Evolutionary conservation across 1,140 invertebrate genomes (phyloP).

Genomic region (Halotydeus destructor): DNA sequence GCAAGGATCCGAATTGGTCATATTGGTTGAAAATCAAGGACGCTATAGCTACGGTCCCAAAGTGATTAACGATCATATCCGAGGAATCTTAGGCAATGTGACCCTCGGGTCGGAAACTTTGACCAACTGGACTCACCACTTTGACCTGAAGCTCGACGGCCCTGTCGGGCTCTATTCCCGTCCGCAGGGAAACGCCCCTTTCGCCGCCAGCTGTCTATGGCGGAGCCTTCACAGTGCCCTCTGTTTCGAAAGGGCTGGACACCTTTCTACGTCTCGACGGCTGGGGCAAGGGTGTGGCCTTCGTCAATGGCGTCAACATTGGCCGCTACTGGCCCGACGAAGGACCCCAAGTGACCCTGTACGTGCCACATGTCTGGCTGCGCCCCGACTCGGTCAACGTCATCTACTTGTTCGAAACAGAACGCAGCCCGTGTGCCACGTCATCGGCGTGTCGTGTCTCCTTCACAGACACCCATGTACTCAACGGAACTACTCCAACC

Average conservation of each 20-base stretch:
- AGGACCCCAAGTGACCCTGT: slow-evolving; percentile 35
- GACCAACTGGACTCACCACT: slow-evolving; percentile 6
- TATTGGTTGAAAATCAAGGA: slow-evolving; percentile 64
- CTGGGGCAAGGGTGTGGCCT: slow-evolving; percentile 29
- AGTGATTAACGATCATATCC: slow-evolving; percentile 28
- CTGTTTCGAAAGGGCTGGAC: slow-evolving; percentile 6
- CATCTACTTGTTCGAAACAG: too few species aligned
- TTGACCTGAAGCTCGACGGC: not conserved
- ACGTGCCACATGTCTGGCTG: slow-evolving; percentile 19
- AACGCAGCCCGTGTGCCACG: too few species aligned
- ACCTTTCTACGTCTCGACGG: slow-evolving; percentile 9
- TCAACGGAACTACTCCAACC: slow-evolving; percentile 22
- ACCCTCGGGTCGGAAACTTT: slow-evolving; percentile 6
- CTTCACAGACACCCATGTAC: not conserved
- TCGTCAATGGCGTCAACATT: slow-evolving; percentile 40
- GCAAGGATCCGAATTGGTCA: slow-evolving; percentile 33
- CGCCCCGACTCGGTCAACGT: too few species aligned
- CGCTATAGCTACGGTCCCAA: slow-evolving; percentile 44
- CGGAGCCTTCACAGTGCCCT: slow-evolving; percentile 26
- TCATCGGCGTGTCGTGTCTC: not conserved
- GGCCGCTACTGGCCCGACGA: slow-evolving; percentile 32
- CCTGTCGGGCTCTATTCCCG: not conserved
- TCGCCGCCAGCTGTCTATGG: slow-evolving; percentile 21
- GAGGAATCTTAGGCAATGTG: slow-evolving; percentile 5
- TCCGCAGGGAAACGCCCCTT: not conserved